phyloP scores from a whole-genome alignment of 2,888 invertebrate genomes.

The Trilocha varians region DNA sequence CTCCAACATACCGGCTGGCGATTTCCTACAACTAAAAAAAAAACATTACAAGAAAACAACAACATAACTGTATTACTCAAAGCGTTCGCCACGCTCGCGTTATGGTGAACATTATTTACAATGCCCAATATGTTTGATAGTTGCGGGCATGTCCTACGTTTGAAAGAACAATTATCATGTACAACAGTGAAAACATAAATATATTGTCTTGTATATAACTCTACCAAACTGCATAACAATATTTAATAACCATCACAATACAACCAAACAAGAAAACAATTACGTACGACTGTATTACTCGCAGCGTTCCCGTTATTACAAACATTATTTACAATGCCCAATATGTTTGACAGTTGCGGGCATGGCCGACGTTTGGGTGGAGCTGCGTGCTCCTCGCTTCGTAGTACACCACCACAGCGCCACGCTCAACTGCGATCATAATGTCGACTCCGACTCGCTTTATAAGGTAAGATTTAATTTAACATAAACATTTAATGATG shows the following conservation, averaged over 20 bases:
- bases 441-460: constrained; percentile 79
- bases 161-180: too few species aligned
- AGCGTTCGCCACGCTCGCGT: neutral
- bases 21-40: too few species aligned
- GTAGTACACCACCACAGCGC: constrained; percentile 81
- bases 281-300: neutral
- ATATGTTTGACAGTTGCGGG: constrained; percentile 18
- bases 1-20: too few species aligned
- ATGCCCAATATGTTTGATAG: constrained; percentile 7
- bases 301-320: constrained; percentile 1
- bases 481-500: neutral
- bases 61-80: neutral
- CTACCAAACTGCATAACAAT: too few species aligned
- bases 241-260: too few species aligned
- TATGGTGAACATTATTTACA: constrained; percentile 7
- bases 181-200: too few species aligned
- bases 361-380: constrained; percentile 74
- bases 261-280: neutral
- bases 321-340: constrained; percentile 6
- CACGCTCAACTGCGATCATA: constrained; percentile 81
- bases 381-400: constrained; percentile 78
- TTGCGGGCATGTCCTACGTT: constrained; percentile 59
- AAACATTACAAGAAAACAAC: neutral
- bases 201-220: neutral
- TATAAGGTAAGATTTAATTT: constrained; percentile 73